A percentile compares a stretch with the other conserved stretches of the same genome.
These are phyloP conservation scores for Lucilia cuprina DNA, from an alignment of 1,140 invertebrate genomes.

Conservation along the genomic window DNA sequence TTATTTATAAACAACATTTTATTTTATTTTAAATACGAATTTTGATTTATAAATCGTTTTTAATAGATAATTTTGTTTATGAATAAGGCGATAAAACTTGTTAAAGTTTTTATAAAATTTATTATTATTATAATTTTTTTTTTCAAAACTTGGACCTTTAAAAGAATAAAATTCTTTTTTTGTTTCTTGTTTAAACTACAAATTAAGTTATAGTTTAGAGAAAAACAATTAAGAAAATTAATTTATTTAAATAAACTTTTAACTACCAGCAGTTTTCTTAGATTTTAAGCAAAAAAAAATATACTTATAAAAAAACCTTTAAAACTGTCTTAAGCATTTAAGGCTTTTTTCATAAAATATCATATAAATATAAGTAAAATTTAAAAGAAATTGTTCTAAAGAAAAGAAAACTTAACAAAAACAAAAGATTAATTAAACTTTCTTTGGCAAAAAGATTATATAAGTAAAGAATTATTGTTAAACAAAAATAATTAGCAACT, in stretches of 20 bases:
- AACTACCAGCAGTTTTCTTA: conserved; percentile 4
- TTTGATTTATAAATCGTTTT: too few relatives aligned
- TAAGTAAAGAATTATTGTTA: background rate
- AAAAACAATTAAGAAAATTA: background rate
- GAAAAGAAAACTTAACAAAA: background rate
- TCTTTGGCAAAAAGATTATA: conserved; percentile 22
- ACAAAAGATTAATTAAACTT: conserved; percentile 5
- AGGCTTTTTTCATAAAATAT: conserved; percentile 9
- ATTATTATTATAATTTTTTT: too few relatives aligned
- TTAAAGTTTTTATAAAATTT: background rate
- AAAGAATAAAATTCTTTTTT: background rate
- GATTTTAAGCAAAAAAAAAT: conserved; percentile 17
- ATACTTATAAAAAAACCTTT: background rate
- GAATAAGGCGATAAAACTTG: too few relatives aligned
- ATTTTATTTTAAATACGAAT: too few relatives aligned
- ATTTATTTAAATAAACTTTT: conserved; percentile 20
- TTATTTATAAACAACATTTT: too few relatives aligned
- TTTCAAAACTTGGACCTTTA: background rate
- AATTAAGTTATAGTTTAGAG: conserved; percentile 11
- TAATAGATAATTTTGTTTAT: too few relatives aligned
- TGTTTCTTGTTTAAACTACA: background rate
- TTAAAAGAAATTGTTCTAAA: background rate
- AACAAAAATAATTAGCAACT: background rate
- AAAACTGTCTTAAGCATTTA: conserved; percentile 15
- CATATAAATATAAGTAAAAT: background rate